Percentiles rank a stretch among this genome's conserved stretches.
phyloP scores from a whole-genome alignment of 1,140 invertebrate genomes.

The Nautilus pompilius region DNA sequence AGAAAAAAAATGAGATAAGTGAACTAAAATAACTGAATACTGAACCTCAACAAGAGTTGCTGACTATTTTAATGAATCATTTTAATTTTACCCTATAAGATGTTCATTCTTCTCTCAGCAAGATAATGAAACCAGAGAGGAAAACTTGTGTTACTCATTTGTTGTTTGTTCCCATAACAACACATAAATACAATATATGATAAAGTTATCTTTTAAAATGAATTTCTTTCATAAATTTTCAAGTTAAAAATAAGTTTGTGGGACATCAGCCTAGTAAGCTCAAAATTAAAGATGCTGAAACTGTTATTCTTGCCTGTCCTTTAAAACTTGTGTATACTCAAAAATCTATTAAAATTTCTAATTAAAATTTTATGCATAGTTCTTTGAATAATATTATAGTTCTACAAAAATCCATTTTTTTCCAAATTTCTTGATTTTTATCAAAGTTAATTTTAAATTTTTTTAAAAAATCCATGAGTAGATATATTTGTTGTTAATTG shows the following conservation, averaged over 20 bases:
- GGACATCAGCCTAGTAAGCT: too few relatives aligned
- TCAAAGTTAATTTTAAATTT: too few relatives aligned
- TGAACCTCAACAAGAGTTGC: not conserved
- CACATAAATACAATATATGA: too few relatives aligned
- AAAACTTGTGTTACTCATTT: not conserved
- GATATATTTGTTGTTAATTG: not conserved
- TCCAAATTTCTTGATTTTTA: too few relatives aligned
- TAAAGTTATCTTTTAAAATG: too few relatives aligned
- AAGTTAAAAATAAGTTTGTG: too few relatives aligned
- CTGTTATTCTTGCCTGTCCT: too few relatives aligned
- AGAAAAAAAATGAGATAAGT: not conserved
- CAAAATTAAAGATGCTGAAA: too few relatives aligned
- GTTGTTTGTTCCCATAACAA: not conserved
- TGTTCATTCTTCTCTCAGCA: not conserved
- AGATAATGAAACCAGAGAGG: not conserved
- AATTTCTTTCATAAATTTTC: too few relatives aligned
- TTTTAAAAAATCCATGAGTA: conserved; percentile 2
- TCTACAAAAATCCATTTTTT: too few relatives aligned
- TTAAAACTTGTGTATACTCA: not conserved
- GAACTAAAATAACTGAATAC: not conserved
- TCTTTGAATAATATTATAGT: not conserved
- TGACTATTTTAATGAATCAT: not conserved
- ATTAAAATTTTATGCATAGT: not conserved
- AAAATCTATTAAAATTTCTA: not conserved
- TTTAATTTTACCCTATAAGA: not conserved